A percentile compares a stretch with the other conserved stretches of the same genome.
phyloP scores from a whole-genome alignment of 2,797 vertebrate genomes.

The Scomberomorus guttatus region DNA sequence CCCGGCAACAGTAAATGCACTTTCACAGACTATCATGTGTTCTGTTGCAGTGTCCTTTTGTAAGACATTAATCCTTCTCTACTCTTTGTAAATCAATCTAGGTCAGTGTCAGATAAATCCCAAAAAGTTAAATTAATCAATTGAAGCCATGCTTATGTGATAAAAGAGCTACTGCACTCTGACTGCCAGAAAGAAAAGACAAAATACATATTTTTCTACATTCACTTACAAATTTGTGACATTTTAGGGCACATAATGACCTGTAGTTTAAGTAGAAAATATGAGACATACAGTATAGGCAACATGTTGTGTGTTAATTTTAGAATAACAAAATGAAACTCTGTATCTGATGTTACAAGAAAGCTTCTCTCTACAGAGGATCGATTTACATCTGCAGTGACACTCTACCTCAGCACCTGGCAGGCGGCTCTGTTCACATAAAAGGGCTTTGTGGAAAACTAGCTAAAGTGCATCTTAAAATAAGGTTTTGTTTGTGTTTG shows the following conservation, averaged over 20 bases:
- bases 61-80: neutral
- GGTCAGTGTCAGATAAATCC: neutral
- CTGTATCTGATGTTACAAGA: neutral
- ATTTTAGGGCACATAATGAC: neutral
- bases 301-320: neutral
- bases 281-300: neutral
- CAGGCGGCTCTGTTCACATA: neutral
- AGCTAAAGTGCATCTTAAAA: neutral
- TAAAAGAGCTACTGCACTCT: neutral
- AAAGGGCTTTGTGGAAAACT: neutral
- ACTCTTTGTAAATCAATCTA: neutral
- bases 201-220: neutral
- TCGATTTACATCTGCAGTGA: neutral
- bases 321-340: neutral
- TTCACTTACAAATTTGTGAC: neutral
- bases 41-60: neutral
- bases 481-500: neutral
- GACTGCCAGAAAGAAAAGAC: no score
- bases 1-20: neutral
- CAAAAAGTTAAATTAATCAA: neutral
- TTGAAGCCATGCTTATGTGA: neutral
- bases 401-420: slow-evolving; percentile 8
- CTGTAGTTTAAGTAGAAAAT: neutral
- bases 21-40: neutral
- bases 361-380: neutral